Evolutionary conservation across 1,140 invertebrate genomes (phyloP), one percentile per base, ranked within the genome.

Genomic region (Meloidogyne exigua): DNA sequence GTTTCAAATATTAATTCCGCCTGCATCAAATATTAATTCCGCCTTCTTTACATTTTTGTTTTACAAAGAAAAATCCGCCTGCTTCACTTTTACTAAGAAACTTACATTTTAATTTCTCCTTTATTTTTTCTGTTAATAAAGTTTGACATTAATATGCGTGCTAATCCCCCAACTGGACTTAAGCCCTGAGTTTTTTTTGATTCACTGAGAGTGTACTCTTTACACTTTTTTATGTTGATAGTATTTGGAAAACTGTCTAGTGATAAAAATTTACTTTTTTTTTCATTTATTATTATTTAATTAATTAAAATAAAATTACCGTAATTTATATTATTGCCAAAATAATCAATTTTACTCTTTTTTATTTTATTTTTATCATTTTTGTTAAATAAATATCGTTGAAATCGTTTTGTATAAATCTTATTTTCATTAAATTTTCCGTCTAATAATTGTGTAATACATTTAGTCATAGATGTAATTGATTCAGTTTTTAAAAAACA

Each of bases 101-200:
- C 26, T 39, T 78, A 78, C 76, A 57, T 44, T 75, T 63, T 78
- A n/a, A 68, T 57, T 32, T 39, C 32, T 26, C 75, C 73, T 42
- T 39, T 78, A 64, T 78, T 78, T 13, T 44, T 78, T 28, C 28
- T 10, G 4, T 28, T 44, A 25, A 78, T 10, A 32, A 78, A 21
- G 5, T 57, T 62, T 26, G 36, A 39, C 76, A 78, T 78, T 49
- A 78, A 62, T 15, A 78, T 66, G 12, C 67, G 71, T 36, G 76
- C 76, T 21, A 78, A 21, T 28, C 76, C 72, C 12, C 76, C 76
- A 18, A 78, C 15, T 32, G 76, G 76, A 26, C 64, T 78, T 23
- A 78, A 57, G 12, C 73, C 69, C 18, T 42, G 36, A 15, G 71
- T 73, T 42, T 75, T 62, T n/a, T 75, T 66, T 63, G 76, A 49